Conservation (phyloP, 2,888 invertebrate species). For the Harpagoxenus sublaevis region DNA sequence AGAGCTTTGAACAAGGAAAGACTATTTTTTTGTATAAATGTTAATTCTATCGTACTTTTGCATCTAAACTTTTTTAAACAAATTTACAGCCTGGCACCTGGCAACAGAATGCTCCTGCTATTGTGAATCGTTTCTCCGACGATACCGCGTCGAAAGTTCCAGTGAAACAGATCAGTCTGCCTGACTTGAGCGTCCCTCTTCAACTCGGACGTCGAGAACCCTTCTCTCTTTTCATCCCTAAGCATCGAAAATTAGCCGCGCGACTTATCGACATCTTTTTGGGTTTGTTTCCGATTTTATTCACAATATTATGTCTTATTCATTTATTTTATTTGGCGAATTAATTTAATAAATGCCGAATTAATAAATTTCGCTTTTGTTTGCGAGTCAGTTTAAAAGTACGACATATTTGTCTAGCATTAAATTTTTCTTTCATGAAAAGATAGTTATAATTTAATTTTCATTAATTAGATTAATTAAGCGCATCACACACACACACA, state of each 20-base stretch:
- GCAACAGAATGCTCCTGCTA: constrained; percentile 87
- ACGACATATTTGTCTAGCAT: neutral
- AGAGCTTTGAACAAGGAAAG: neutral
- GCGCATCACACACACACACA: neutral
- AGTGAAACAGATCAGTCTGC: constrained; percentile 89
- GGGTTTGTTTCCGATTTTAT: constrained; percentile 84
- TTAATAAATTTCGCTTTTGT: neutral
- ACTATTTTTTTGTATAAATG: neutral
- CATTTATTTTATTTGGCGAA: neutral
- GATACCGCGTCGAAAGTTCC: constrained; percentile 86
- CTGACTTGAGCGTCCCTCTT: constrained; percentile 89
- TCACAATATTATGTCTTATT: neutral
- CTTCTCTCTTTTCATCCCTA: constrained; percentile 92
- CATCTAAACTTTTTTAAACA: neutral
- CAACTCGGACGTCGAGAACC: constrained; percentile 89
- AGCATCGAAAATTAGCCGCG: constrained; percentile 91
- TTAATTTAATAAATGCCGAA: too few relatives aligned
- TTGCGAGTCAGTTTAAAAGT: neutral
- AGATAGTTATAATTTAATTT: neutral
- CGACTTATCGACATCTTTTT: constrained; percentile 91
- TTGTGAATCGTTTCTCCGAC: constrained; percentile 88
- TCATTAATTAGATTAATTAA: neutral
- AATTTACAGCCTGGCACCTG: constrained; percentile 87
- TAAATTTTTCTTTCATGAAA: neutral
- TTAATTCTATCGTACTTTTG: neutral